Conservation (phyloP, 2,888 invertebrate species). For the Cephus runcator region DNA sequence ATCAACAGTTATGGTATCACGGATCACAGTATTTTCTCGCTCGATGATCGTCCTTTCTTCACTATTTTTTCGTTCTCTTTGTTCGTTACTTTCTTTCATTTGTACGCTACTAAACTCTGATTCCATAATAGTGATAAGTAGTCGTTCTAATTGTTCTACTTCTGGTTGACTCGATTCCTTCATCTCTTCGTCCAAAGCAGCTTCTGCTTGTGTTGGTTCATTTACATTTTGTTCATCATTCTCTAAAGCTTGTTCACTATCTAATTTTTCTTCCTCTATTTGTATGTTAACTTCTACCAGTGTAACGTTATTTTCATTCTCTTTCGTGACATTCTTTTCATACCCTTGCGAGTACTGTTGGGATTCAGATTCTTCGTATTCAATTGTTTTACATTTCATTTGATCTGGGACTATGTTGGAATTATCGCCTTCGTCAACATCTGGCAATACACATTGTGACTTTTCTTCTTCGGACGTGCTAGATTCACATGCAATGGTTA, state of each 20-base stretch:
- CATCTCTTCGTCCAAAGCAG: neutral
- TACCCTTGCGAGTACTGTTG: conserved; percentile 19
- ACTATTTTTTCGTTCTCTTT: conserved; percentile 19
- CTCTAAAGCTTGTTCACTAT: conserved; percentile 5
- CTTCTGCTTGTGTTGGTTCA: neutral
- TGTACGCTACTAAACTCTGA: conserved; percentile 40
- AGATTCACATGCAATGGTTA: conserved; percentile 29
- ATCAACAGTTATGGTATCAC: conserved; percentile 21
- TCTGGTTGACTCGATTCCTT: conserved; percentile 39
- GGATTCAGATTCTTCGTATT: conserved; percentile 10
- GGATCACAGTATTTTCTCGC: conserved; percentile 33
- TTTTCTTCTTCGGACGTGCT: conserved; percentile 40
- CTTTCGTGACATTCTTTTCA: conserved; percentile 29
- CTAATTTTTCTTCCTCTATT: conserved; percentile 14
- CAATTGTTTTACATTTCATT: conserved; percentile 2
- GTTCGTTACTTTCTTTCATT: conserved; percentile 21
- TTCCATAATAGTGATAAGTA: conserved; percentile 56
- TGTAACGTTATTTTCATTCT: conserved; percentile 16
- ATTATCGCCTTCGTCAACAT: conserved; percentile 41
- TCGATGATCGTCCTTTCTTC: conserved; percentile 26
- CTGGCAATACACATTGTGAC: conserved; percentile 50
- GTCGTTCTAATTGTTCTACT: conserved; percentile 54
- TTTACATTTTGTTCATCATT: conserved; percentile 18
- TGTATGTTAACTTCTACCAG: conserved; percentile 13
- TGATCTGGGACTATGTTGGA: neutral